Conservation (phyloP, 2,888 invertebrate genomes). For the Pollenia amentaria region DNA sequence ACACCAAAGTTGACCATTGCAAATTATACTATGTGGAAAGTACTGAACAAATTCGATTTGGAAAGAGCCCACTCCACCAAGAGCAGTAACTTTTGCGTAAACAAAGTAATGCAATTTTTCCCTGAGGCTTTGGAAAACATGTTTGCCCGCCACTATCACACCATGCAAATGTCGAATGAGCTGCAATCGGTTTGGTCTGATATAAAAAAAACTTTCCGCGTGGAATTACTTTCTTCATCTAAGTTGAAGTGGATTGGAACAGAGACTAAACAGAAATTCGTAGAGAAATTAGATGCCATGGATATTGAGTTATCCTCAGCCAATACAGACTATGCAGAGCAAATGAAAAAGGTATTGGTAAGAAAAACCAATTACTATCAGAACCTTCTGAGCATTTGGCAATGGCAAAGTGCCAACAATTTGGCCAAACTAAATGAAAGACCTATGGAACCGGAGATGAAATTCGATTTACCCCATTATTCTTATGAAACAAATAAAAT, state of each 20-base stretch:
- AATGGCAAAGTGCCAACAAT: constrained; percentile 78
- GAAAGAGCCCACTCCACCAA: constrained; percentile 75
- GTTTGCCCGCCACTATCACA: constrained; percentile 81
- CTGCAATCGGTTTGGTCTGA: constrained; percentile 81
- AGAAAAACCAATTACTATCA: constrained; percentile 77
- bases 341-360: constrained; percentile 77
- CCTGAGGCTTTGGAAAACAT: constrained; percentile 81
- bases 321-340: constrained; percentile 75
- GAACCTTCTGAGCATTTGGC: constrained; percentile 78
- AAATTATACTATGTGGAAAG: constrained; percentile 83
- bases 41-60: constrained; percentile 79
- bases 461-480: constrained; percentile 78
- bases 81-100: constrained; percentile 79
- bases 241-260: constrained; percentile 79
- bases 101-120: constrained; percentile 79
- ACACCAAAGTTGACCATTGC: constrained; percentile 81
- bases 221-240: constrained; percentile 79
- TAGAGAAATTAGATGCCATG: constrained; percentile 79
- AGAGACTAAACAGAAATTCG: constrained; percentile 79
- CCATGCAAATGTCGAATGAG: constrained; percentile 80
- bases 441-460: constrained; percentile 75
- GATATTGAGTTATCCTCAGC: constrained; percentile 78
- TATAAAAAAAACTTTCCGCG: constrained; percentile 79
- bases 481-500: constrained; percentile 79
- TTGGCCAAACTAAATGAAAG: constrained; percentile 77